phyloP scores from a whole-genome alignment of 2,797 vertebrate species.

The Tapirus indicus region DNA sequence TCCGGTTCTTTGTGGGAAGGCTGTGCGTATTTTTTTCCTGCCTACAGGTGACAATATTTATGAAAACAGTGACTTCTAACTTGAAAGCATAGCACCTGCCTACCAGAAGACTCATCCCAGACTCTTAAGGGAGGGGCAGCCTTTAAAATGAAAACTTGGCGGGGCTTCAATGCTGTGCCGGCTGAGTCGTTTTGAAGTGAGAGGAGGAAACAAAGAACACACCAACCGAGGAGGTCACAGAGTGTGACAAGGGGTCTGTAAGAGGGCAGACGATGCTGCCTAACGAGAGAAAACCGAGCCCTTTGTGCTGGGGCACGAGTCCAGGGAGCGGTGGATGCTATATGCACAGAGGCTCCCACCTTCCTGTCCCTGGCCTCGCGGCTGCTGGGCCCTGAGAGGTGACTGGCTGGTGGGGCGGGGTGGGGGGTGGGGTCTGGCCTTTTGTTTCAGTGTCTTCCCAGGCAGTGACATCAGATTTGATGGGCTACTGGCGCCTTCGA shows the following conservation, averaged over 20 bases:
- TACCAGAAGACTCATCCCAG: background rate
- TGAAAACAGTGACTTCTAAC: background rate
- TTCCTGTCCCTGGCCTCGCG: background rate
- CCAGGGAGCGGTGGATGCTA: conserved; percentile 35
- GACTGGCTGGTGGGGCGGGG: background rate
- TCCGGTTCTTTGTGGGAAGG: background rate
- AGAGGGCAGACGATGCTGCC: conserved; percentile 25
- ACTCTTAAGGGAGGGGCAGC: background rate
- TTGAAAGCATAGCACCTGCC: background rate
- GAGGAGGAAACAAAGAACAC: conserved; percentile 58
- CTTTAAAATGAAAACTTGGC: conserved; percentile 39
- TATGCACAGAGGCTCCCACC: background rate
- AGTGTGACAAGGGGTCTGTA: conserved; percentile 43
- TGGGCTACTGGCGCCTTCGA: conserved; percentile 21
- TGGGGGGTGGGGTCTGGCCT: background rate
- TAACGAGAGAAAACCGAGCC: background rate
- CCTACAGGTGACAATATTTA: background rate
- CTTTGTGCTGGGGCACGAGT: conserved; percentile 9
- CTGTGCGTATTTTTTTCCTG: background rate
- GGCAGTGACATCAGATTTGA: conserved; percentile 56
- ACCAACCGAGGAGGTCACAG: background rate
- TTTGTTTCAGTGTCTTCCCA: conserved; percentile 51
- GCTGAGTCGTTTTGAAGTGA: conserved; percentile 52
- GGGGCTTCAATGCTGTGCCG: background rate
- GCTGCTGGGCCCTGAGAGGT: background rate